Conservation (phyloP, 1,140 invertebrate species). For the Drosophila murphyi region DNA sequence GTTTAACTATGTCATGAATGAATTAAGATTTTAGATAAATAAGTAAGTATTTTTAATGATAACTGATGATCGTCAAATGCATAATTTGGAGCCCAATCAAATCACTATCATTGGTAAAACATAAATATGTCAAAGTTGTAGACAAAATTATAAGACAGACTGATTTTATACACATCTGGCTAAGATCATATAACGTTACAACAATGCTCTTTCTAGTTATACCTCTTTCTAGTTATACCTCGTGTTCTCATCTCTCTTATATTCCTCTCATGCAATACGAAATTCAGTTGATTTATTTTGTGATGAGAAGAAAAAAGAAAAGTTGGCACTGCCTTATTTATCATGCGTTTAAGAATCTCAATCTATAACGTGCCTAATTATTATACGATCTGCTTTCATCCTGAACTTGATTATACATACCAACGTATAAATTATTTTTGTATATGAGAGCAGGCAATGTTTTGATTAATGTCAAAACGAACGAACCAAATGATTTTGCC, state of each 20-base stretch:
- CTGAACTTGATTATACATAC: conserved; percentile 37
- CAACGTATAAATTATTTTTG: conserved; percentile 25
- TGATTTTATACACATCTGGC: too few relatives aligned
- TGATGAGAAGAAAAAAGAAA: conserved; percentile 14
- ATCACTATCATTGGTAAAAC: too few relatives aligned
- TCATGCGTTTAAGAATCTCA: conserved; percentile 41
- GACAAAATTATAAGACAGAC: too few relatives aligned
- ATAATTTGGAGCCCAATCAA: too few relatives aligned
- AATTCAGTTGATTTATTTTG: conserved; percentile 27
- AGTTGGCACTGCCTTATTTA: conserved; percentile 21
- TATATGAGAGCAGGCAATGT: conserved; percentile 40
- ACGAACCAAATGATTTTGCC: conserved; percentile 50
- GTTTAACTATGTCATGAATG: background rate
- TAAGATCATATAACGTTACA: too few relatives aligned
- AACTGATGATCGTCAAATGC: too few relatives aligned
- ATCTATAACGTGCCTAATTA: conserved; percentile 67
- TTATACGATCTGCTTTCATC: conserved; percentile 44
- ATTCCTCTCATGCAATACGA: background rate
- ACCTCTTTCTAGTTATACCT: background rate
- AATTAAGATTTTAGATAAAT: too few relatives aligned
- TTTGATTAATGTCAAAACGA: conserved; percentile 76
- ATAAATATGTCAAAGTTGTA: too few relatives aligned
- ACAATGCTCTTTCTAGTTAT: background rate
- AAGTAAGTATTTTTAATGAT: too few relatives aligned
- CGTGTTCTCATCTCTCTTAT: background rate